Evolutionary conservation across 2,888 invertebrate genomes (phyloP).

Genomic region (Yponomeuta evonymella): DNA sequence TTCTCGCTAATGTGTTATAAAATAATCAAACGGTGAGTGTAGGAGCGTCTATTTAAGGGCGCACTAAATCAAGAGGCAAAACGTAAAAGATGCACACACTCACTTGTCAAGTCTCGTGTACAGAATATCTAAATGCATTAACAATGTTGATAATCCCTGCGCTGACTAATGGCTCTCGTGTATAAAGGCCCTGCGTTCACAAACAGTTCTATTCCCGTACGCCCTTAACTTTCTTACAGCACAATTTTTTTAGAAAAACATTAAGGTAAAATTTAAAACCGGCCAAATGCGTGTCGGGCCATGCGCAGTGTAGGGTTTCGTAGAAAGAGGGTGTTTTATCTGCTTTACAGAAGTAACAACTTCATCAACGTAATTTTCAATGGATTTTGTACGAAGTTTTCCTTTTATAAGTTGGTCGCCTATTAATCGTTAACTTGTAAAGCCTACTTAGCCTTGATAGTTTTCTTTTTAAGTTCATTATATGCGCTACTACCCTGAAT

Average conservation of each 20-base stretch:
- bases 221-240: background rate
- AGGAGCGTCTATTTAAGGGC: background rate
- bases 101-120: background rate
- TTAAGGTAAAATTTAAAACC: too few species aligned
- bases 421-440: too few species aligned
- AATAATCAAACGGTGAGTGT: background rate
- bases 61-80: background rate
- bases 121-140: conserved; percentile 3
- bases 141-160: conserved; percentile 7
- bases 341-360: too few species aligned
- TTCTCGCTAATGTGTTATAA: background rate
- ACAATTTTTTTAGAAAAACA: background rate
- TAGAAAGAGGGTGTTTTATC: too few species aligned
- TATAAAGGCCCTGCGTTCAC: conserved; percentile 18
- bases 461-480: too few species aligned
- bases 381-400: too few species aligned
- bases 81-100: background rate
- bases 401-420: too few species aligned
- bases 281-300: too few species aligned
- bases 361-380: too few species aligned
- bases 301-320: too few species aligned
- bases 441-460: too few species aligned
- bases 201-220: background rate
- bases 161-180: conserved; percentile 29
- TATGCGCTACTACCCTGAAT: too few species aligned